A percentile compares a stretch with the other conserved stretches of the same genome.
phyloP scores from a whole-genome alignment of 1,140 invertebrate species.

The Phortica variegata region DNA sequence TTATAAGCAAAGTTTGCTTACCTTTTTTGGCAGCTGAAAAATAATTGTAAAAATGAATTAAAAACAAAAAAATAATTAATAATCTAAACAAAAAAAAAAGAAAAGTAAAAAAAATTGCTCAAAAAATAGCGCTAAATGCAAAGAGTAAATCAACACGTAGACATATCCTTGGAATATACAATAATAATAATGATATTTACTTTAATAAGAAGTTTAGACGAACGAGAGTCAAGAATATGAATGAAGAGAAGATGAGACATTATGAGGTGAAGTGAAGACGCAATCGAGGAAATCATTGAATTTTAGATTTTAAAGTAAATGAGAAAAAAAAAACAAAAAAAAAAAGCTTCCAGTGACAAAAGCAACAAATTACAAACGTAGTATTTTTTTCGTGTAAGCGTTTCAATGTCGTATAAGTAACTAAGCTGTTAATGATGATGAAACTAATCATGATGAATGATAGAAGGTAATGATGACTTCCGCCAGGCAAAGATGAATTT shows the following conservation, averaged over 20 bases:
- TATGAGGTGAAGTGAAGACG: too few species aligned
- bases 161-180: slow-evolving; percentile 57
- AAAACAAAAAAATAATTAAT: slow-evolving; percentile 35
- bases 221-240: slow-evolving; percentile 2
- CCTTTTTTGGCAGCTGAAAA: slow-evolving; percentile 13
- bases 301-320: slow-evolving; percentile 36
- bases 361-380: slow-evolving; percentile 1
- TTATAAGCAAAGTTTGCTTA: slow-evolving; percentile 7
- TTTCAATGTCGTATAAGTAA: too few species aligned
- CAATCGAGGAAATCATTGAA: slow-evolving; percentile 1
- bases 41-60: slow-evolving; percentile 19
- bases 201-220: slow-evolving; percentile 27
- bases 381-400: too few species aligned
- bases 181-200: slow-evolving; percentile 40
- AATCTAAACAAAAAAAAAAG: slow-evolving; percentile 28
- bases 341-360: slow-evolving; percentile 50
- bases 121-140: slow-evolving; percentile 10
- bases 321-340: slow-evolving; percentile 13
- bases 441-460: too few species aligned
- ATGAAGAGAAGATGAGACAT: slow-evolving; percentile 9
- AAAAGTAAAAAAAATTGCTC: neutral
- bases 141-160: slow-evolving; percentile 47
- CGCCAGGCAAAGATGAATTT: slow-evolving; percentile 11
- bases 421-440: too few species aligned
- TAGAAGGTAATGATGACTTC: too few species aligned